Evolutionary conservation across 2,113 vertebrate genomes (phyloP), one percentile per base, ranked within the genome.

Genomic region (Vimba vimba): DNA sequence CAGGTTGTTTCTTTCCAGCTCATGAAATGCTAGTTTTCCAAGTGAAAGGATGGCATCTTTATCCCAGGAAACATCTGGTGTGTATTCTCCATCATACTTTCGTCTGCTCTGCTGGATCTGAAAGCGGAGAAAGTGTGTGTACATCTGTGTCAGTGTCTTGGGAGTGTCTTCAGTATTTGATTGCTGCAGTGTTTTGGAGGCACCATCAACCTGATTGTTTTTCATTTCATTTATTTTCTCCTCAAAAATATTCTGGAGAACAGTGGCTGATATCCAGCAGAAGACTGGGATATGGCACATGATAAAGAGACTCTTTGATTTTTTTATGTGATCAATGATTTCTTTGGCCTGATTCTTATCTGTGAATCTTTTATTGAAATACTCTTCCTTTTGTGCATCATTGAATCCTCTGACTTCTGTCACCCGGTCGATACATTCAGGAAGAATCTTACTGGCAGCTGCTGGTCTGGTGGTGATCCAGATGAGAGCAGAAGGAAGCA

Each of bases 401-500:
- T 66, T 66, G 62, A 66, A 66, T 17, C 62, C 62, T 66, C 62
- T 2, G 2, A 66, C 3, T 27, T 66, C 62, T 66, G 62, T 66
- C 13, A 66, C 0, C 25, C 27, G 62, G 27, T 66, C 25, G 0
- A 66, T 66, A 30, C 27, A 66, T 1, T 66, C 62, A 30, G 62
- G 62, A 66, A 13, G 62, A 66, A 66, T 66, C 13, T 66, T 66
- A 30, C 62, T 66, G 62, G 62, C 62, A 66, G 62, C 62, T 66
- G 62, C 62, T 30, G 62, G 62, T 66, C 62, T 66, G 62, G 62
- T 66, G 13, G 62, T 66, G 62, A 66, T 66, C 62, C 62, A 66
- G 62, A 66, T 66, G 5, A 17, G 5, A 17, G 62, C 62, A 33
- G 62, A 30, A 30, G 62, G 27, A 66, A 66, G 13, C 13, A 30